Conservation (phyloP, 2,888 invertebrate species). For the Drosophila meridiana region DNA sequence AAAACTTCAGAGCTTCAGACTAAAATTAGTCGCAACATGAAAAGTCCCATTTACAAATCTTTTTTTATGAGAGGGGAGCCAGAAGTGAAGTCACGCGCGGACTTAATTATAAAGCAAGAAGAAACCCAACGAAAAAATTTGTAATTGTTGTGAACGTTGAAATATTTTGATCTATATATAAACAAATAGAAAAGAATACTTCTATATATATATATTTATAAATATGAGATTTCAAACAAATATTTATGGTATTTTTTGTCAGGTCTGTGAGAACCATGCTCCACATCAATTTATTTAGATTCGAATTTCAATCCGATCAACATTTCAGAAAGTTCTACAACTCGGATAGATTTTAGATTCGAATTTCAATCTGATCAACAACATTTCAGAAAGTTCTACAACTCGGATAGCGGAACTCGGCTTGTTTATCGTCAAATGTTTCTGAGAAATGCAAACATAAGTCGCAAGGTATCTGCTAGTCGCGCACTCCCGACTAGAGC, state of each 20-base stretch:
- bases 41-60: constrained; percentile 9
- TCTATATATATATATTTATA: background rate
- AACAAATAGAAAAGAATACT: constrained; percentile 3
- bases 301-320: background rate
- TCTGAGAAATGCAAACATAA: background rate
- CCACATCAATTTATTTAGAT: background rate
- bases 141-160: constrained; percentile 44
- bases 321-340: background rate
- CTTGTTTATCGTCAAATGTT: background rate
- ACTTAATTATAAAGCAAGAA: constrained; percentile 49
- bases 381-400: background rate
- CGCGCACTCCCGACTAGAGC: background rate
- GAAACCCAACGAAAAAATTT: background rate
- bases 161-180: constrained; percentile 10
- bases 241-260: background rate
- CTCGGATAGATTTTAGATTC: background rate
- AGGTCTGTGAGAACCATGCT: constrained; percentile 14
- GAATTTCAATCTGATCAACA: background rate
- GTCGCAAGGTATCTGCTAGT: background rate
- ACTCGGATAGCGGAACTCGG: background rate
- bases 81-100: constrained; percentile 39
- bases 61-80: constrained; percentile 7
- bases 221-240: background rate
- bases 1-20: constrained; percentile 25
- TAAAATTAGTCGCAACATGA: constrained; percentile 37